phyloP scores from a whole-genome alignment of 1,140 invertebrate genomes.

The Ceratina australensis region DNA sequence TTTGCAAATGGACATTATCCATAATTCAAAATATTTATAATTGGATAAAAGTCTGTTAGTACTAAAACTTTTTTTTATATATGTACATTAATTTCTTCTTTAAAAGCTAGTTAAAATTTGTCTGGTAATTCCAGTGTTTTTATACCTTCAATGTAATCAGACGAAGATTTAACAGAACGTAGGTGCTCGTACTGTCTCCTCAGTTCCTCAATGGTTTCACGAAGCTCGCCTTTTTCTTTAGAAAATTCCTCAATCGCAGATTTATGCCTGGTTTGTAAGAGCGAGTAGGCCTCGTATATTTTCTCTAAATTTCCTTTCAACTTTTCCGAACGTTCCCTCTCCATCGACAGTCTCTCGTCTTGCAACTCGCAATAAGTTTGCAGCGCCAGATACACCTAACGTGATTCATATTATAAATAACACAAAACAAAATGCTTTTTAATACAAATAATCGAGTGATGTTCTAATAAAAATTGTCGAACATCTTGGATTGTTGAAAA shows the following conservation, averaged over 20 bases:
- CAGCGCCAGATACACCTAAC: constrained; percentile 45
- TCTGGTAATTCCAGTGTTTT: neutral
- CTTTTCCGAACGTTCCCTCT: constrained; percentile 22
- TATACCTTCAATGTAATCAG: constrained; percentile 34
- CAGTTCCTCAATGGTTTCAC: constrained; percentile 8
- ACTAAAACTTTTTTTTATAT: too few relatives aligned
- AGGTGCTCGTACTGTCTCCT: constrained; percentile 34
- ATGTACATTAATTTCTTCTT: too few relatives aligned
- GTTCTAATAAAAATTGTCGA: too few relatives aligned
- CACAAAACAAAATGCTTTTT: neutral
- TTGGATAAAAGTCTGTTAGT: too few relatives aligned
- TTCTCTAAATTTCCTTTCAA: constrained; percentile 23
- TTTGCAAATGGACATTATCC: too few relatives aligned
- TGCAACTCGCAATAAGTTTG: constrained; percentile 31
- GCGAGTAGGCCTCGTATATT: neutral
- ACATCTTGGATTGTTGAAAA: too few relatives aligned
- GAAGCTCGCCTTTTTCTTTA: constrained; percentile 35
- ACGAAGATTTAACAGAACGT: neutral
- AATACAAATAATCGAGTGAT: neutral
- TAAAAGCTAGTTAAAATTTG: too few relatives aligned
- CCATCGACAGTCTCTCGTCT: constrained; percentile 25
- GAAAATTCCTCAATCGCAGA: neutral
- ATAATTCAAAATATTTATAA: too few relatives aligned
- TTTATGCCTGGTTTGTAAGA: constrained; percentile 15
- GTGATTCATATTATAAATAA: neutral